Conservation (phyloP, 2,888 invertebrate species). For the Drepana falcataria region DNA sequence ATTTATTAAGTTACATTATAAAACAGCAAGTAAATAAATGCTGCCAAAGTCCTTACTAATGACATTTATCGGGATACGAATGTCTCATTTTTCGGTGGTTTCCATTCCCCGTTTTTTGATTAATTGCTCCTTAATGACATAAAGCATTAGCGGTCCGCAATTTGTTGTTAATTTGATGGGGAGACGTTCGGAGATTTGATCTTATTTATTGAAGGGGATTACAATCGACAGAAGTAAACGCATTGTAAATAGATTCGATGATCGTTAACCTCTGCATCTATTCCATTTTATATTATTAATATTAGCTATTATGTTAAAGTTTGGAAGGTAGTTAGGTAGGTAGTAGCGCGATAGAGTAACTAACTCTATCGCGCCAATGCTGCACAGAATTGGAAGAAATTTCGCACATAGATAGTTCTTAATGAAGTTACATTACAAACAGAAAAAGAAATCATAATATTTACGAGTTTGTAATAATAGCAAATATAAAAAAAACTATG, state of each 20-base stretch:
- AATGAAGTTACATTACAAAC: no score
- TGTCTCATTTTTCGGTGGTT: constrained; percentile 39
- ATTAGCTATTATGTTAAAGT: no score
- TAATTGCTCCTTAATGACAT: constrained; percentile 69
- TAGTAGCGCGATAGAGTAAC: no score
- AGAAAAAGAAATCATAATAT: no score
- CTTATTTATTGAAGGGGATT: constrained; percentile 24
- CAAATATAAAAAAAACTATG: no score
- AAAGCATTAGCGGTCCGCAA: constrained; percentile 59
- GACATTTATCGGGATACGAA: constrained; percentile 28
- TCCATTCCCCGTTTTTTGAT: constrained; percentile 56
- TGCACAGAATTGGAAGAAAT: no score
- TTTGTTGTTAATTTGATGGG: constrained; percentile 59
- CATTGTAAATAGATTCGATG: constrained; percentile 3
- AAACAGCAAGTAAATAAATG: not conserved
- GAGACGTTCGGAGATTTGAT: constrained; percentile 30
- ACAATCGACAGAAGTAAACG: constrained; percentile 8
- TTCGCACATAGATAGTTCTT: no score
- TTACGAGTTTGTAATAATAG: no score
- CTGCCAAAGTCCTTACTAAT: constrained; percentile 6
- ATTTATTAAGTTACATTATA: not conserved
- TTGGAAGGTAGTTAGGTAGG: no score
- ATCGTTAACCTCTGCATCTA: constrained; percentile 5
- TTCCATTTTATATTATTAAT: not conserved
- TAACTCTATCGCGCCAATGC: no score